Base-by-base conservation (phyloP, 2,888 invertebrate species). In the Meganola albula region DNA sequence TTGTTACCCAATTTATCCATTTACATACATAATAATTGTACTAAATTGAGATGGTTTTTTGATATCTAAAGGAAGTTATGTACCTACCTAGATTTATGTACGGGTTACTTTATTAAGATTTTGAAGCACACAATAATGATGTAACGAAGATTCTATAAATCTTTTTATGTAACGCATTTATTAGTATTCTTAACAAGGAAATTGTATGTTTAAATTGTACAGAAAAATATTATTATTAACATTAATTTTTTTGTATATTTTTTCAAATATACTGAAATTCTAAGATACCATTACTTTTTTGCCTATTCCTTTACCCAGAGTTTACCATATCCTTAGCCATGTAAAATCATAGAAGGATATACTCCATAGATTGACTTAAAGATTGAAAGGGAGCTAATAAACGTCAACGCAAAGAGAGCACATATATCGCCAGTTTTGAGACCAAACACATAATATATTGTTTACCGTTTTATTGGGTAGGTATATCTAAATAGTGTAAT, bases 171-270 rank as follows among this genome's bases (percentile, higher is more conserved):
- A 71, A 68, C 70, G 80, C 78, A 82, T 82, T 80, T 82, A 78
- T 67, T 79, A 77, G 73, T 66, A 64, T 56, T 59, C 48, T 60
- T 67, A 64, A 66, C 58, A 63, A 62, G 60, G n/a, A n/a, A n/a
- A n/a, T n/a, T n/a, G 58, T 69, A 66, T 65, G 62, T 68, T 74
- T 64, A 70, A 71, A 68, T 58, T 80, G 79, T 80, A 82, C 77
- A 80, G 78, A 75, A 72, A 64, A 70, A 73, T n/a, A 69, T 67
- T 74, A 68, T 65, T 67, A 67, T 47, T 74, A 68, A 70, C 62
- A 65, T 69, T 72, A 68, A 69, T 77, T 72, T 69, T n/a, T 78
- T 78, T 79, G 78, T 79, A 78, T 80, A 80, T 80, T 80, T 79
- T 79, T 78, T 72, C 68, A 78, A 82, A 75, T 82, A 82, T 77